phyloP scores from a whole-genome alignment of 2,888 invertebrate species.

The Bombyx huttoni region DNA sequence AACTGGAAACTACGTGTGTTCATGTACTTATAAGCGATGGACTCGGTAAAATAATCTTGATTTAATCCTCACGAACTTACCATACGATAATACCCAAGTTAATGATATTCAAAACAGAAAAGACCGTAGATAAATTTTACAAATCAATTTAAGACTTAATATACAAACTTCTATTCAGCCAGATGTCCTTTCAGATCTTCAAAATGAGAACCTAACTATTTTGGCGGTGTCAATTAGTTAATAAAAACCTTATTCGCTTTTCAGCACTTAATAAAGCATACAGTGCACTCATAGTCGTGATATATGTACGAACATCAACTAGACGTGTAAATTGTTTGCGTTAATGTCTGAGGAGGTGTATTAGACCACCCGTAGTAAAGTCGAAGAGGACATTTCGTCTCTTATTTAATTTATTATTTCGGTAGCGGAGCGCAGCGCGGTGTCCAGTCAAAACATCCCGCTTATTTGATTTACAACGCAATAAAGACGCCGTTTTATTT shows the following conservation, averaged over 20 bases:
- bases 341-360: conserved; percentile 20
- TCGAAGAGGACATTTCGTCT: conserved; percentile 50
- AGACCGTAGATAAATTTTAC: too few relatives aligned
- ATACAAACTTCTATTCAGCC: too few relatives aligned
- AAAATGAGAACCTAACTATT: too few relatives aligned
- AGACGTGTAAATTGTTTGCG: conserved; percentile 32
- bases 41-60: background rate
- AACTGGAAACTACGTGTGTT: conserved; percentile 37
- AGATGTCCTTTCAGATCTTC: too few relatives aligned
- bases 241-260: background rate
- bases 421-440: conserved; percentile 41
- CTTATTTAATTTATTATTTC: conserved; percentile 66
- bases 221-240: background rate
- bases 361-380: conserved; percentile 58
- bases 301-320: conserved; percentile 17
- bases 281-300: background rate
- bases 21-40: conserved; percentile 1
- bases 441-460: conserved; percentile 64
- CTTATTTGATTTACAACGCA: conserved; percentile 59
- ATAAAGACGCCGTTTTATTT: conserved; percentile 64
- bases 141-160: too few relatives aligned
- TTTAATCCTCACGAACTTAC: conserved; percentile 4
- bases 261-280: background rate
- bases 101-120: too few relatives aligned
- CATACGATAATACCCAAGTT: background rate